Evolutionary conservation across 2,888 invertebrate species (phyloP).

Genomic region (Napeogenes inachia): DNA sequence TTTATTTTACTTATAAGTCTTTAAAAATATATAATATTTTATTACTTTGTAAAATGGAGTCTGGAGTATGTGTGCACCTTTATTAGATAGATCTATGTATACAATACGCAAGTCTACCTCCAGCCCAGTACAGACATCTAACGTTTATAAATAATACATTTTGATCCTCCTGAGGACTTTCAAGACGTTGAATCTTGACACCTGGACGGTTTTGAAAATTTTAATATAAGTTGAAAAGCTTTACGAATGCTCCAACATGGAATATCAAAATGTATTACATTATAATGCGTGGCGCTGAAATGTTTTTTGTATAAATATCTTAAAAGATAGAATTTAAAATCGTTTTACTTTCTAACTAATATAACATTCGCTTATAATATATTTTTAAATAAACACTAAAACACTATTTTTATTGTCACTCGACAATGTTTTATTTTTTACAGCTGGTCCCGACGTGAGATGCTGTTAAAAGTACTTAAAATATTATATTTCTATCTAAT

Average conservation of each 20-base stretch:
- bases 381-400: too few species aligned
- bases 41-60: too few species aligned
- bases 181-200: slow-evolving; percentile 35
- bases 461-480: too few species aligned
- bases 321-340: background rate
- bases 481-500: background rate
- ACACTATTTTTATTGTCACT: too few species aligned
- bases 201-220: slow-evolving; percentile 37
- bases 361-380: background rate
- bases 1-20: too few species aligned
- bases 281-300: background rate
- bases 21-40: too few species aligned
- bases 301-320: background rate
- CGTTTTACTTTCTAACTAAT: background rate
- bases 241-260: slow-evolving; percentile 16
- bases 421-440: too few species aligned
- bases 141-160: slow-evolving; percentile 59
- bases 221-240: slow-evolving; percentile 33
- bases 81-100: slow-evolving; percentile 16
- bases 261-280: background rate
- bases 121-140: slow-evolving; percentile 35
- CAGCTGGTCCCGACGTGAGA: too few species aligned
- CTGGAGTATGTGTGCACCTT: slow-evolving; percentile 12
- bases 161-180: slow-evolving; percentile 45
- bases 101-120: slow-evolving; percentile 31